Evolutionary conservation across 1,140 invertebrate genomes (phyloP).

Genomic region (Magallana ariakensis): DNA sequence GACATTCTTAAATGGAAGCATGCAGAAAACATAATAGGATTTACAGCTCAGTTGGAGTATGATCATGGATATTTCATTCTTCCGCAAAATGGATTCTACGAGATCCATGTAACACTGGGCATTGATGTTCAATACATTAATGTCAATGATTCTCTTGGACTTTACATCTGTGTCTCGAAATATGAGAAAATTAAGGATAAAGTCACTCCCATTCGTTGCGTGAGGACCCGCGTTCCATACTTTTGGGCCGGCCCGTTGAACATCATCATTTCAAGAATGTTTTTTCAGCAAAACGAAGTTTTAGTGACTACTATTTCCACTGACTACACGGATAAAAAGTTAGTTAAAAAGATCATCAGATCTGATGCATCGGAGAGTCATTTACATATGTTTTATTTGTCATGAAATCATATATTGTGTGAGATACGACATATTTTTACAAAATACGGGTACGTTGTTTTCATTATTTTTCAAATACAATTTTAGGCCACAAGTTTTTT

Average conservation of each 20-base stretch:
- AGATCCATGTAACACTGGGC: neutral
- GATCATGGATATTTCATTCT: neutral
- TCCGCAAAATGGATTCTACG: neutral
- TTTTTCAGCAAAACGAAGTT: neutral
- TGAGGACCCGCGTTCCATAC: neutral
- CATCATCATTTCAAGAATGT: neutral
- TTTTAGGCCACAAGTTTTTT: too few species aligned
- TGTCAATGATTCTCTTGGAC: neutral
- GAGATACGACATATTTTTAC: too few species aligned
- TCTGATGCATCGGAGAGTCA: neutral
- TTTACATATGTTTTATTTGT: neutral
- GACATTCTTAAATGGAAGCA: constrained; percentile 15
- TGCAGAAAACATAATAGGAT: neutral
- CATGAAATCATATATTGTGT: too few species aligned
- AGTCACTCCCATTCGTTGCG: neutral
- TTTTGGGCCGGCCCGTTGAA: neutral
- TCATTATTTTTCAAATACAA: too few species aligned
- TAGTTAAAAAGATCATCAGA: neutral
- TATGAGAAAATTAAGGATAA: neutral
- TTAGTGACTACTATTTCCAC: neutral
- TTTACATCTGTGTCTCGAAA: neutral
- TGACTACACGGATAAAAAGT: neutral
- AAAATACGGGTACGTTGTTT: too few species aligned
- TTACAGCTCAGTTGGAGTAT: neutral
- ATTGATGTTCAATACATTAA: constrained; percentile 2